These are phyloP conservation scores for Microctenopoma stevenorrisi DNA, from an alignment of 2,797 vertebrate genomes.

Conservation along the genomic window DNA sequence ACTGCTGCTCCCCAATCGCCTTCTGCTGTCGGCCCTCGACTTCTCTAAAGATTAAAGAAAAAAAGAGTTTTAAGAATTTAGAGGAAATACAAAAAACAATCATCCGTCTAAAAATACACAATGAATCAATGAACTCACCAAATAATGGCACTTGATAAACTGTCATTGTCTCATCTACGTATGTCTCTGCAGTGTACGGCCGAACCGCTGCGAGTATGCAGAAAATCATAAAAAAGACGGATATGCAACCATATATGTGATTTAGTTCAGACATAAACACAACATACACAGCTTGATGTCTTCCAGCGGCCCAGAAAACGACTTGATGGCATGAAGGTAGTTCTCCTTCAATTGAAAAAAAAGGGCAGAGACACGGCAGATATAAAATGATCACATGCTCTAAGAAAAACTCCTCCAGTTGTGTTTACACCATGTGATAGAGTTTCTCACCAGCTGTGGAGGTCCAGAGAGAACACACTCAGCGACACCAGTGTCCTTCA, in stretches of 20 bases:
- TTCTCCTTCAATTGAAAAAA: constrained; percentile 79
- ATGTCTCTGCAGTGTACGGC: constrained; percentile 83
- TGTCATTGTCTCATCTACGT: constrained; percentile 91
- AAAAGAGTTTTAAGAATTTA: not conserved
- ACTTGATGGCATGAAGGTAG: constrained; percentile 89
- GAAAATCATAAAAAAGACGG: not conserved
- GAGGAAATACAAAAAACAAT: not conserved
- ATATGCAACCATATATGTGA: not conserved
- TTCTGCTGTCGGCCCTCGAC: not conserved
- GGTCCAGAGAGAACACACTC: constrained; percentile 93
- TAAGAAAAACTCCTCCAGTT: not conserved
- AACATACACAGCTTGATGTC: constrained; percentile 90
- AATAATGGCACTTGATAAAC: constrained; percentile 90
- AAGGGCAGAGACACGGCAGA: not conserved
- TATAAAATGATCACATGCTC: not conserved
- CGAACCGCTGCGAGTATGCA: constrained; percentile 83
- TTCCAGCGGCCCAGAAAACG: constrained; percentile 90
- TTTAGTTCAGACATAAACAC: not conserved
- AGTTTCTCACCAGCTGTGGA: constrained; percentile 90
- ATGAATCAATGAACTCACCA: constrained; percentile 80
- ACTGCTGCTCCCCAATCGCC: constrained; percentile 22
- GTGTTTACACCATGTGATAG: not conserved
- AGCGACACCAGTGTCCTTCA: constrained; percentile 91
- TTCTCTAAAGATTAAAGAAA: constrained; percentile 47
- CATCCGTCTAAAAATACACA: not conserved